A percentile compares a stretch with the other conserved stretches of the same genome.
Evolutionary conservation across 2,797 vertebrate genomes (phyloP).

Genomic region (Xenops minutus): DNA sequence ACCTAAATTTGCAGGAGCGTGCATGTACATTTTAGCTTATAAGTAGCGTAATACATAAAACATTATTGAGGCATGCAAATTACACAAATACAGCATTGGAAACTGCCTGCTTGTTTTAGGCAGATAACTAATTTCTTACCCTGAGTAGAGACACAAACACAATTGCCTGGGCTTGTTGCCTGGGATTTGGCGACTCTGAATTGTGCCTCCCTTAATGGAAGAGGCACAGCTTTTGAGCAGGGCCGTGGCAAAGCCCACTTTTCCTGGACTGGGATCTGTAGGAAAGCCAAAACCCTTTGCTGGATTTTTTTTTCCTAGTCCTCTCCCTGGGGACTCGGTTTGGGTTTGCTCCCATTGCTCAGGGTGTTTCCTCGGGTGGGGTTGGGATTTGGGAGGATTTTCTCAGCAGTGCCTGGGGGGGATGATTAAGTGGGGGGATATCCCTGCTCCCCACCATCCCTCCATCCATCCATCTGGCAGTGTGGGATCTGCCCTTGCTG

Average conservation of each 20-base stretch:
- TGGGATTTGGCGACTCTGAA: slow-evolving; percentile 43
- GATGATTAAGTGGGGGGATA: background rate
- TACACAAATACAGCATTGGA: slow-evolving; percentile 61
- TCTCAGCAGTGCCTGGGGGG: fast-evolving
- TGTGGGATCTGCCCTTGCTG: background rate
- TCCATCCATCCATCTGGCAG: too few species aligned
- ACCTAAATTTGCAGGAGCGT: slow-evolving; percentile 80
- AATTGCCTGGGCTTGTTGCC: slow-evolving; percentile 55
- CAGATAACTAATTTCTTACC: slow-evolving; percentile 73
- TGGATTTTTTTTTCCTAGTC: background rate
- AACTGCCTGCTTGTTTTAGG: slow-evolving; percentile 69
- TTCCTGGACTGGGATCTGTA: background rate
- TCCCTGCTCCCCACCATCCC: background rate
- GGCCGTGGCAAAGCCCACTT: background rate
- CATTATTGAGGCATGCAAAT: slow-evolving; percentile 77
- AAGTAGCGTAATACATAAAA: slow-evolving; percentile 78
- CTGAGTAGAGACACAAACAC: slow-evolving; percentile 55
- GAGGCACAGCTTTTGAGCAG: slow-evolving; percentile 7
- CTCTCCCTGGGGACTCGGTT: fast-evolving
- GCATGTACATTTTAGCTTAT: slow-evolving; percentile 79
- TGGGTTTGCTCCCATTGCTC: background rate
- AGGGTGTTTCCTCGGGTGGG: background rate
- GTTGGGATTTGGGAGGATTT: background rate
- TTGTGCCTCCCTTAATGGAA: background rate
- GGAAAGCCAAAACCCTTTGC: background rate